Conservation (phyloP, 2,113 vertebrate species). For the Actinemys pallida region DNA sequence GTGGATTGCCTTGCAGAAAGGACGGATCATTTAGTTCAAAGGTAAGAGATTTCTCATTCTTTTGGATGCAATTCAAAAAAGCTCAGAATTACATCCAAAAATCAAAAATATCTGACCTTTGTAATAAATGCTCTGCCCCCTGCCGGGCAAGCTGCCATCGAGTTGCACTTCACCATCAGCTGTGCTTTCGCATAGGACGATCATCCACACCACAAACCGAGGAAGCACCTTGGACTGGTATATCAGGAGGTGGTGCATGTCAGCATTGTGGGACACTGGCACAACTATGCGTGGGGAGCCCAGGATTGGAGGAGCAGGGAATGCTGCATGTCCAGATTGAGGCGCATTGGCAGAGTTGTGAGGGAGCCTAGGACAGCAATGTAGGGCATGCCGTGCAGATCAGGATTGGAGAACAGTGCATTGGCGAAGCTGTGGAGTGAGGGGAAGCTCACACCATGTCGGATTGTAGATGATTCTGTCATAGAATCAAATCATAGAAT, state of each 20-base stretch:
- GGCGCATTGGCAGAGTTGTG: too few species aligned
- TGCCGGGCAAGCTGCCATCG: neutral
- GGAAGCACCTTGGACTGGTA: neutral
- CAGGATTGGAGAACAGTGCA: too few species aligned
- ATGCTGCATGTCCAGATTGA: too few species aligned
- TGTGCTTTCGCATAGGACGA: neutral
- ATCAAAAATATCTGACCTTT: neutral
- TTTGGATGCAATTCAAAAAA: slow-evolving; percentile 11
- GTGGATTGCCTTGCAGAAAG: neutral
- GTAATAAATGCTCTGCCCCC: neutral
- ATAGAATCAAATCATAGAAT: too few species aligned
- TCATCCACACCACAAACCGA: neutral
- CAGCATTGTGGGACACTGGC: too few species aligned
- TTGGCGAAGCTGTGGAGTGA: neutral
- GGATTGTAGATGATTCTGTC: neutral
- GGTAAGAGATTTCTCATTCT: slow-evolving; percentile 22
- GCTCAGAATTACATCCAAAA: slow-evolving; percentile 13
- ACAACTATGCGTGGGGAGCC: too few species aligned
- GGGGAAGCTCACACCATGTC: neutral
- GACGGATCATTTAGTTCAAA: slow-evolving; percentile 40
- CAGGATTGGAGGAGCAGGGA: too few species aligned
- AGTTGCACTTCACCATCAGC: neutral
- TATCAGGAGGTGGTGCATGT: neutral
- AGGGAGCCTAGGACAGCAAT: too few species aligned
- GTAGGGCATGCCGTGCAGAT: too few species aligned